phyloP scores from a whole-genome alignment of 2,888 invertebrate species.

The Dryococelus australis region DNA sequence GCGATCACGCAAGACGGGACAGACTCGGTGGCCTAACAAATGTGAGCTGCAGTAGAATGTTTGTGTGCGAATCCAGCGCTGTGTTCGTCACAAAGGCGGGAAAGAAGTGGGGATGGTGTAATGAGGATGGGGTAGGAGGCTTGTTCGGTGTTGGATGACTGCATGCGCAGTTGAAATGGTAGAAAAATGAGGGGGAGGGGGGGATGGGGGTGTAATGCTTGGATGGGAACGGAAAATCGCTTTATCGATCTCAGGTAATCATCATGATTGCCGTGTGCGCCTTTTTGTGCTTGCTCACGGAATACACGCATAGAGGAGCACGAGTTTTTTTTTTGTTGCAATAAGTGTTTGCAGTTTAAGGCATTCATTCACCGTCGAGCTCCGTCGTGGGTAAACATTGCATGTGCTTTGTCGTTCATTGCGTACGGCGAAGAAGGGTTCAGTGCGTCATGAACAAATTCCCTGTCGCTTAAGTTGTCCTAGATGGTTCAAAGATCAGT shows the following conservation, averaged over 20 bases:
- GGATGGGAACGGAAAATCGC: too few relatives aligned
- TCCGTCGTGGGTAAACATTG: background rate
- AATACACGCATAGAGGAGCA: too few relatives aligned
- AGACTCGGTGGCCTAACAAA: too few relatives aligned
- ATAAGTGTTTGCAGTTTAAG: background rate
- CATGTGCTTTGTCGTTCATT: background rate
- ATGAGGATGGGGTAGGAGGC: background rate
- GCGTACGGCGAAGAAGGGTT: background rate
- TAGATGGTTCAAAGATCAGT: too few relatives aligned
- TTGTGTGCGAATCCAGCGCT: too few relatives aligned
- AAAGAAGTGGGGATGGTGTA: background rate
- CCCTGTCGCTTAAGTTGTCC: too few relatives aligned
- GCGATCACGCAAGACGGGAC: too few relatives aligned
- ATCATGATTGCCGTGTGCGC: background rate
- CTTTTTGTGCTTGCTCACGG: background rate
- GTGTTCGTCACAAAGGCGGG: too few relatives aligned
- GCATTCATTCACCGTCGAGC: background rate
- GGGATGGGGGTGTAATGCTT: too few relatives aligned
- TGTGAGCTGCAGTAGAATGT: too few relatives aligned
- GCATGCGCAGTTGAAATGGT: background rate
- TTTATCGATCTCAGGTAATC: conserved; percentile 4
- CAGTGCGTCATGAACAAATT: too few relatives aligned
- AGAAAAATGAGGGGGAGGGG: too few relatives aligned
- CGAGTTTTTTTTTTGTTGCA: background rate
- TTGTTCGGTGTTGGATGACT: background rate